A percentile compares a stretch with the other conserved stretches of the same genome.
These are phyloP conservation scores for Spinus pinus DNA, from an alignment of 2,797 vertebrate species.

Conservation along the genomic window DNA sequence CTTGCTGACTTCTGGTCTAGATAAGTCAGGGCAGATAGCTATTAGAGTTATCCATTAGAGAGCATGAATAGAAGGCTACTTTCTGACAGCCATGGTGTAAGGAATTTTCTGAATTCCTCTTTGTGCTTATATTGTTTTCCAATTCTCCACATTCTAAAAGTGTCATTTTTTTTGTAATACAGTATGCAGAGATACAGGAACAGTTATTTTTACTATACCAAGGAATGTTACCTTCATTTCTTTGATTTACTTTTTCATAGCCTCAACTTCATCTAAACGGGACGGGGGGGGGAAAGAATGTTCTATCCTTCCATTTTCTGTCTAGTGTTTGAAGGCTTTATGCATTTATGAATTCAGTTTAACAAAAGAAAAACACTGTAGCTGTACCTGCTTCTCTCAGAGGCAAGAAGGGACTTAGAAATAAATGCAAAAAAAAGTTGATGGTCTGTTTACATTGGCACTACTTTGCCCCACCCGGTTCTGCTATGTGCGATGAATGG, in stretches of 20 bases:
- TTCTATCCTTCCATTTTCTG: not conserved
- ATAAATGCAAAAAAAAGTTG: not conserved
- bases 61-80: not conserved
- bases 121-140: conserved; percentile 3
- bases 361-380: not conserved
- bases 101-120: not conserved
- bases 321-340: not conserved
- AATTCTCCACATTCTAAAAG: not conserved
- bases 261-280: not conserved
- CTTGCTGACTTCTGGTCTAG: conserved; percentile 68
- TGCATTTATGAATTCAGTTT: not conserved
- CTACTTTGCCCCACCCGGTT: not conserved
- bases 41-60: not conserved
- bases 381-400: not conserved
- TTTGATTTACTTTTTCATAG: conserved; percentile 47
- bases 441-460: not conserved
- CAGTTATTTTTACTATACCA: not conserved
- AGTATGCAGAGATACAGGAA: not conserved
- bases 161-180: not conserved
- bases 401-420: not conserved
- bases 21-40: conserved; percentile 5
- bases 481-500: fast-evolving
- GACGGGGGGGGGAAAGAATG: fast-evolving
- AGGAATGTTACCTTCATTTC: conserved; percentile 13
- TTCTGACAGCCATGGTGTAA: not conserved